Evolutionary conservation across 2,888 invertebrate genomes (phyloP), one percentile per base, ranked within the genome.

Genomic region (Synergus laeviventris): DNA sequence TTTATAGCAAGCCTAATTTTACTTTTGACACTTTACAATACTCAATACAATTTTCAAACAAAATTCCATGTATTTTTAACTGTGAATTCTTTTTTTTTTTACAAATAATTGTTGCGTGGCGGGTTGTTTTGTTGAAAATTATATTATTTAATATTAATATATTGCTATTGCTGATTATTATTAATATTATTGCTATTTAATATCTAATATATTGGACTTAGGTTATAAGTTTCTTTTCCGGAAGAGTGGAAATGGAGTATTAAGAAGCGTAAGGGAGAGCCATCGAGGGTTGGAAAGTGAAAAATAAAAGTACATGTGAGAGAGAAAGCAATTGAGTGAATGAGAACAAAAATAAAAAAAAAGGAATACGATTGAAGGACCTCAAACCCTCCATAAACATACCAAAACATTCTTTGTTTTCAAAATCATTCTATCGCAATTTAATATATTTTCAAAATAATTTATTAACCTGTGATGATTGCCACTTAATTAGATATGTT

Each of bases 101-200:
- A 70, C 31, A 70, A 49, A 70, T 70, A 36, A 77, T 80, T 86
- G 85, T 83, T 86, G 84, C 81, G 83, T 84, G 84, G 84, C 82
- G 86, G 87, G 86, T 87, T 87, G 87, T 88, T 89, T 88, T 89
- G 88, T 90, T 90, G 88, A 87, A 89, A 89, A 87, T 89, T 85
- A 88, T 88, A 87, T 90, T 91, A 90, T 90, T 90, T 89, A 87
- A 90, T 89, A 88, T 90, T 90, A 90, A 90, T 90, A 90, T 90
- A 90, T 90, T 90, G 83, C 84, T 90, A 90, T 90, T 89, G 82
- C 84, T 85, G 83, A 87, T 87, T 80, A 87, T 86, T 78, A 77
- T 80, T 77, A 80, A 79, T 80, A 82, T 81, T 81, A 83, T 82
- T 78, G 85, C 88, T 88, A 88, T 89, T 88, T 88, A 89, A 89